Percentiles rank a stretch among this genome's conserved stretches.
Evolutionary conservation across 2,888 invertebrate species (phyloP).

Genomic region (Parasteatoda lunata): DNA sequence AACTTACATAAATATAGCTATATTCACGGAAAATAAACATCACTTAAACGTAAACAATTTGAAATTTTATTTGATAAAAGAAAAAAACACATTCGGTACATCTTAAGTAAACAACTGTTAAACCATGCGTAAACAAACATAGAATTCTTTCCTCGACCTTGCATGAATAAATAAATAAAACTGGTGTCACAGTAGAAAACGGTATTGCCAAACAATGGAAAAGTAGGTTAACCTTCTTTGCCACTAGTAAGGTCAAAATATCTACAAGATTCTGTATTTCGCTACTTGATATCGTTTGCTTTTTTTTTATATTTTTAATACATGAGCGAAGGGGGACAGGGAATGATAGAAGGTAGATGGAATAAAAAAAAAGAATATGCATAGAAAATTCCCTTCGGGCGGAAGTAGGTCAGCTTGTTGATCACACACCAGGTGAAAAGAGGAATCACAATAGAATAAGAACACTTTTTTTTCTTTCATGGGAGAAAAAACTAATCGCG

Average conservation of each 20-base stretch:
- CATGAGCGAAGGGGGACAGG: neutral
- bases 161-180: constrained; percentile 1
- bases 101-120: neutral
- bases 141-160: constrained; percentile 5
- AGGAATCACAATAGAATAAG: too few species aligned
- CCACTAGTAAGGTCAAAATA: constrained; percentile 29
- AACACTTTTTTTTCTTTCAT: too few species aligned
- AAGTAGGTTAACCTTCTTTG: constrained; percentile 44
- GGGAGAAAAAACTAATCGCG: too few species aligned
- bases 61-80: neutral
- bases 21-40: neutral
- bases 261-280: neutral
- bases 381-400: neutral
- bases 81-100: neutral
- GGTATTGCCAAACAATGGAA: constrained; percentile 21
- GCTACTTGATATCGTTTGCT: neutral
- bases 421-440: neutral
- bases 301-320: neutral
- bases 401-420: neutral
- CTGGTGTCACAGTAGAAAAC: neutral
- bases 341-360: neutral
- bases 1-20: neutral
- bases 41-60: neutral
- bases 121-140: neutral
- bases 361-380: neutral